These are phyloP conservation scores for Ceyx melanurus DNA, from an alignment of 2,113 vertebrate genomes.

Conservation along the genomic window DNA sequence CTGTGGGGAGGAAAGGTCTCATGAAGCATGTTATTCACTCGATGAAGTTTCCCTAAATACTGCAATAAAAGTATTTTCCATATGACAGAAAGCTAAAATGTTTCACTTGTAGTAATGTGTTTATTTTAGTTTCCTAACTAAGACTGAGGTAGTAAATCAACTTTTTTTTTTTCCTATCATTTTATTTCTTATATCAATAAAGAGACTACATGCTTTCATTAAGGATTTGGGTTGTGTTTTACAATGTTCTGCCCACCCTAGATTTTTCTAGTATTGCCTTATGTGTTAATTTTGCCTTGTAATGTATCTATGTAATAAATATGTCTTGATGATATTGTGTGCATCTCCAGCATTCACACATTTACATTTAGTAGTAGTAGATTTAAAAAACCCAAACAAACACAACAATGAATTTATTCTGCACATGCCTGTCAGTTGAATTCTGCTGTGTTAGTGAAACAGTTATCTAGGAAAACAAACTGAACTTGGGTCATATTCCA, in stretches of 20 bases:
- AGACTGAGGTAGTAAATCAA: neutral
- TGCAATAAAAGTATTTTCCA: neutral
- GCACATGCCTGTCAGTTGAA: neutral
- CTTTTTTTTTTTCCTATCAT: neutral
- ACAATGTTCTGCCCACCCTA: neutral
- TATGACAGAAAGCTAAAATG: neutral
- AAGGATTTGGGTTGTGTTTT: neutral
- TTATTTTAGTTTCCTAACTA: neutral
- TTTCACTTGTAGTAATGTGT: neutral
- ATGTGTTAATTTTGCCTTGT: neutral
- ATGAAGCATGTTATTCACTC: neutral
- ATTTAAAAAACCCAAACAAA: neutral
- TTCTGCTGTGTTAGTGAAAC: neutral
- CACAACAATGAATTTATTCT: neutral
- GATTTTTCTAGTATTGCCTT: neutral
- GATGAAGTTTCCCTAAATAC: too few species aligned
- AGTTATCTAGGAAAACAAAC: neutral
- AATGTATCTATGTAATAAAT: neutral
- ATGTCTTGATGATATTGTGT: neutral
- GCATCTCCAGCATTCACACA: neutral
- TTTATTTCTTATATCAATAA: neutral
- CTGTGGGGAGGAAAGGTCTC: neutral
- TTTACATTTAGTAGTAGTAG: neutral
- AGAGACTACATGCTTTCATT: neutral
- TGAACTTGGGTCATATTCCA: slow-evolving; percentile 7